Evolutionary conservation across 2,888 invertebrate genomes (phyloP), one percentile per base, ranked within the genome.

Genomic region (Protula sp.): DNA sequence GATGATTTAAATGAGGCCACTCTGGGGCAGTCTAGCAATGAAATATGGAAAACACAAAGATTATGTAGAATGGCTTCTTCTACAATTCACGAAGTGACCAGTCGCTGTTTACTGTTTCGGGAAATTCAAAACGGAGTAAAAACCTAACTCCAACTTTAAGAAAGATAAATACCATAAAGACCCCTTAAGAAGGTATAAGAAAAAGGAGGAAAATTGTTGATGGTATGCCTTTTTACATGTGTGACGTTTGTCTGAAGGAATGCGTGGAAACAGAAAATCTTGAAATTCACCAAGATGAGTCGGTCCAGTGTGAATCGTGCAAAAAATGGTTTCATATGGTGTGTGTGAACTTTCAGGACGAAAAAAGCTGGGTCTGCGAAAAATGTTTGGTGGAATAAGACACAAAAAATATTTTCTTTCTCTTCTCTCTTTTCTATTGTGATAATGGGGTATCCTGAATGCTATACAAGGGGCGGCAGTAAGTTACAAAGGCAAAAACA

Each of bases 401-500:
- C n/a, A n/a, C n/a, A n/a, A n/a, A n/a, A n/a, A n/a, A n/a, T n/a
- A n/a, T n/a, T n/a, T n/a, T n/a, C n/a, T n/a, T n/a, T n/a, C n/a
- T n/a, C n/a, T n/a, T n/a, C n/a, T n/a, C n/a, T n/a, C n/a, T n/a
- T n/a, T n/a, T n/a, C n/a, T n/a, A n/a, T n/a, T n/a, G n/a, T n/a
- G n/a, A n/a, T n/a, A n/a, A n/a, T n/a, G n/a, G n/a, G n/a, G n/a
- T n/a, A n/a, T n/a, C n/a, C n/a, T n/a, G n/a, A n/a, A n/a, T n/a
- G n/a, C 38, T 38, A 19, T 14, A 66, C 66, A 3, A 66, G 57
- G 55, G 63, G 59, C 3, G 57, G 55, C 19, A 38, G 57, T 24
- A 67, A 29, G 50, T 68, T 67, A 45, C 58, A 54, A 19, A 68
- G 19, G 9, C 58, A 66, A 27, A 50, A 47, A 62, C 66, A 67